These are phyloP conservation scores for Coracias cyanogaster DNA, from an alignment of 2,797 vertebrate species.

Conservation along the genomic window DNA sequence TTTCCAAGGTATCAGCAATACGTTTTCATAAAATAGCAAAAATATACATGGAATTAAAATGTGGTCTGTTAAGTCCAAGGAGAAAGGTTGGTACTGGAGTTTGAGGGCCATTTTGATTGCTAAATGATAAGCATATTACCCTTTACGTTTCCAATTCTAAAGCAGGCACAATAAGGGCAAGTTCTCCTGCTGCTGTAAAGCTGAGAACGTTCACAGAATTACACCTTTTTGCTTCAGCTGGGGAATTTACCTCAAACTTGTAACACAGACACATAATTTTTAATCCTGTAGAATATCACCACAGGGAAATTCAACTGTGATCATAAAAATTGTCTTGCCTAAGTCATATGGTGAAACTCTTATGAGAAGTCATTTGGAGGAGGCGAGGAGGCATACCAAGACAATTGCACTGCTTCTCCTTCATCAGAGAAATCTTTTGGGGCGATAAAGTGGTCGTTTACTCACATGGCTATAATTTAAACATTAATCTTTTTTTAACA, in stretches of 20 bases:
- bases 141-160: not conserved
- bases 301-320: not conserved
- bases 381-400: not conserved
- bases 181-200: not conserved
- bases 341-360: not conserved
- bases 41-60: not conserved
- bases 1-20: not conserved
- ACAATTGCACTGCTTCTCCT: not conserved
- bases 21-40: not conserved
- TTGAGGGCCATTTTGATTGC: not conserved
- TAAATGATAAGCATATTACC: not conserved
- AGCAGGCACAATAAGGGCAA: not conserved
- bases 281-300: not conserved
- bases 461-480: not conserved
- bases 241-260: not conserved
- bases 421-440: not conserved
- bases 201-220: not conserved
- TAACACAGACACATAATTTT: accelerated
- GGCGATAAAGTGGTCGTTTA: not conserved
- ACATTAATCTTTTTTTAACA: not conserved
- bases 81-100: not conserved
- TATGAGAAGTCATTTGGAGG: not conserved
- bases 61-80: not conserved
- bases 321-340: not conserved
- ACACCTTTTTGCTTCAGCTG: not conserved